Base-by-base conservation (phyloP, 1,140 invertebrate species). In the Atopsyche davidsoni region DNA sequence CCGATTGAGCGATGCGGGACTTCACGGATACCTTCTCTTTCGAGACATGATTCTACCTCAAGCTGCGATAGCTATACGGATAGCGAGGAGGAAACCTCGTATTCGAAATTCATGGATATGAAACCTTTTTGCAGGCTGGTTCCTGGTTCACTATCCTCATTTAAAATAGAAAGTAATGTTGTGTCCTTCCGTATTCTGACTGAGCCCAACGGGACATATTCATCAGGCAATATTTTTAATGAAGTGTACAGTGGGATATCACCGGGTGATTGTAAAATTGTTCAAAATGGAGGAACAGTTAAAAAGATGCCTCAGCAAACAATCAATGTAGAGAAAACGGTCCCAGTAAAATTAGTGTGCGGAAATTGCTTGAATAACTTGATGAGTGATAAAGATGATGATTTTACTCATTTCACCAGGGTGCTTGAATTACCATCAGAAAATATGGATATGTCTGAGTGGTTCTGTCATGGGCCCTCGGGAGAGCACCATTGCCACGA, bases 381-480 rank as follows among this genome's bases (percentile, higher is more conserved):
- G 4, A 69, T 68, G 6, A 32, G 41, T 17, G 45, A 25, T 21
- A 14, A 17, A n/a, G 10, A 18, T 19, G 44, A 44, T 25, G 53
- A 59, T 45, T 52, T 61, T 32, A 46, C 43, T 9, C 64, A 65
- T 24, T 78, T 78, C 65, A 52, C 72, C 22, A 64, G 76, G 47
- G 63, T 78, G 59, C 63, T 79, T 47, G 75, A 78, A 44, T 61
- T 79, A 40, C 76, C 77, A 6, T 69, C 72, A 1, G 62, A 69
- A 23, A 75, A 72, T 68, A 59, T 71, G 44, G 76, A 78, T 53
- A 67, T 70, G 60, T 70, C 66, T 0, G 75, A 78, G 45, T 78
- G 75, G 76, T 79, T 78, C 60, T 79, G 77, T 53, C 76, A 78
- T 54, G 66, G 62, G 2, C 63, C 31, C 1, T 25, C 19, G 39